Conservation (phyloP, 37 sponge, comb jelly and placozoan species). For the Spongia lamella region DNA sequence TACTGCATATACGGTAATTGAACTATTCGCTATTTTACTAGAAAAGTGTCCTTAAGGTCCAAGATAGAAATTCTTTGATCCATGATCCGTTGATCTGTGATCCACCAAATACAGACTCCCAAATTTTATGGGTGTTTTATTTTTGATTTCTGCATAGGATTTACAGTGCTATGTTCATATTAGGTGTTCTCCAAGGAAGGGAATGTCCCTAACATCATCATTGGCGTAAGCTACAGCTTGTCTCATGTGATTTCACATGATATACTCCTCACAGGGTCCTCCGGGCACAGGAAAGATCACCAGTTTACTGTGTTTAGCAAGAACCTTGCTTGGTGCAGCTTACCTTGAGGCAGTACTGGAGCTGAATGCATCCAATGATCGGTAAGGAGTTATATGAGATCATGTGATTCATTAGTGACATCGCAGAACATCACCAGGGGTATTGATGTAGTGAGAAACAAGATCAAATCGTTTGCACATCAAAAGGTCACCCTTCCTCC, state of each 20-base stretch:
- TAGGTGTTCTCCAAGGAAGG: slow-evolving; percentile 96
- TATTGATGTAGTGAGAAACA: slow-evolving; percentile 96
- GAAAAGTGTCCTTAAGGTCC: too few relatives aligned
- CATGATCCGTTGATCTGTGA: too few relatives aligned
- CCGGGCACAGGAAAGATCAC: slow-evolving; percentile 99
- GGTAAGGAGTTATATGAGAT: slow-evolving; percentile 19
- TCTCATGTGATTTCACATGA: background rate
- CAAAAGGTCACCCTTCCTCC: slow-evolving; percentile 92
- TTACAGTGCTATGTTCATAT: too few relatives aligned
- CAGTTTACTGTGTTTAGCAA: slow-evolving; percentile 93
- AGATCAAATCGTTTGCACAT: slow-evolving; percentile 97
- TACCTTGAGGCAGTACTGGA: slow-evolving; percentile 93
- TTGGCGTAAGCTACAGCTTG: slow-evolving; percentile 65
- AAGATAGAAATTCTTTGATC: too few relatives aligned
- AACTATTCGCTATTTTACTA: too few relatives aligned
- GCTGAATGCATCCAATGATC: slow-evolving; percentile 97
- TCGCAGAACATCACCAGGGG: slow-evolving; percentile 52
- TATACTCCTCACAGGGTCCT: slow-evolving; percentile 77
- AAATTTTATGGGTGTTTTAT: too few relatives aligned
- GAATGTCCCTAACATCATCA: slow-evolving; percentile 96
- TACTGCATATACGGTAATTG: too few relatives aligned
- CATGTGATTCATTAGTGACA: background rate
- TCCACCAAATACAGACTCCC: too few relatives aligned
- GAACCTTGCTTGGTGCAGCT: slow-evolving; percentile 83
- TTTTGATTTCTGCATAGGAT: too few relatives aligned